Evolutionary conservation across 2,888 invertebrate genomes (phyloP).

Genomic region (Trypoxylon attenuatum): DNA sequence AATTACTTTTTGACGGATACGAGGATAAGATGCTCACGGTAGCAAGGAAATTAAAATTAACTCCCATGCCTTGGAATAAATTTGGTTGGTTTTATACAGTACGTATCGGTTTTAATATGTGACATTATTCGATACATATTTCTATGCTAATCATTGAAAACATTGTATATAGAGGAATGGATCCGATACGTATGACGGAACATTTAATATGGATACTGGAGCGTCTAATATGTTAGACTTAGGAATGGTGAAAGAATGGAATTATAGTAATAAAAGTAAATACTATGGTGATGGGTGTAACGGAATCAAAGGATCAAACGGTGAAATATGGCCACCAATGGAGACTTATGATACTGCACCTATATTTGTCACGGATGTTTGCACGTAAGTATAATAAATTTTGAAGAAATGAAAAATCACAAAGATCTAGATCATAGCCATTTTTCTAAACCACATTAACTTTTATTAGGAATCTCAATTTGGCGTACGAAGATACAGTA

Average conservation of each 20-base stretch:
- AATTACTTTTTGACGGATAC: constrained; percentile 89
- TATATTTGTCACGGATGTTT: constrained; percentile 86
- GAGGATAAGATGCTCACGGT: constrained; percentile 82
- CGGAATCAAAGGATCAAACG: constrained; percentile 83
- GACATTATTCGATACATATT: not conserved
- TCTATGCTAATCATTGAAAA: not conserved
- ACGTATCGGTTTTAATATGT: constrained; percentile 67
- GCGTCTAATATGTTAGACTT: constrained; percentile 79
- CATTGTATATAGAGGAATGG: constrained; percentile 80
- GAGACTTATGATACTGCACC: constrained; percentile 77
- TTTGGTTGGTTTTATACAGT: constrained; percentile 92
- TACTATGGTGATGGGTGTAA: constrained; percentile 81
- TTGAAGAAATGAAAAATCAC: not conserved
- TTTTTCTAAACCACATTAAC: not conserved
- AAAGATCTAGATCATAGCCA: not conserved
- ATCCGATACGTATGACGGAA: constrained; percentile 84
- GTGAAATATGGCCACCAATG: constrained; percentile 88
- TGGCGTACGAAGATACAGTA: constrained; percentile 68
- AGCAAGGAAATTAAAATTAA: constrained; percentile 76
- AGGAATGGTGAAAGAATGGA: constrained; percentile 85
- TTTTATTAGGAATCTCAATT: constrained; percentile 70
- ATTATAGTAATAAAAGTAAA: constrained; percentile 77
- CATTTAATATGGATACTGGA: constrained; percentile 87
- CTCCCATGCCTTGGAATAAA: constrained; percentile 81
- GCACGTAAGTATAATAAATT: constrained; percentile 80